phyloP scores from a whole-genome alignment of 2,888 invertebrate genomes.

The Mactromeris polynyma region DNA sequence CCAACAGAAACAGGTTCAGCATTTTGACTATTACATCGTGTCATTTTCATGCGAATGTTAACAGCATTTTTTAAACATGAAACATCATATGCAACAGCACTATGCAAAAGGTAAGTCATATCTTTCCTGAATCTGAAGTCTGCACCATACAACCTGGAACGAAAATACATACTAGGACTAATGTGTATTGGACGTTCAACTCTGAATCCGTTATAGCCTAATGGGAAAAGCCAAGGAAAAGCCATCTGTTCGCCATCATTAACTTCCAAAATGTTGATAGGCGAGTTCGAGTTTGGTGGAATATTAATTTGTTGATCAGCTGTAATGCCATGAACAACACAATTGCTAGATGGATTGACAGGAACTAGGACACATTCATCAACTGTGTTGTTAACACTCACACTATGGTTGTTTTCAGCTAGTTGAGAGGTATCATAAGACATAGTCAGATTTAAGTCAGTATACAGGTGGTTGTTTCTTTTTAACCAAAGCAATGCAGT shows the following conservation, averaged over 20 bases:
- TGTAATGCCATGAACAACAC: neutral
- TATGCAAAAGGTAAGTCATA: constrained; percentile 51
- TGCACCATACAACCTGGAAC: constrained; percentile 48
- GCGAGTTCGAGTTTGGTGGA: neutral
- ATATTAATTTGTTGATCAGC: constrained; percentile 1
- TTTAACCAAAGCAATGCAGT: constrained; percentile 34
- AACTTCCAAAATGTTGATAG: constrained; percentile 41
- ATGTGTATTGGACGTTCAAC: constrained; percentile 17
- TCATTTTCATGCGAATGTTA: constrained; percentile 52
- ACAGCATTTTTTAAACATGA: constrained; percentile 34
- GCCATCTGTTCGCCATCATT: constrained; percentile 56
- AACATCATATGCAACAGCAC: constrained; percentile 53
- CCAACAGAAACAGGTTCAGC: constrained; percentile 18
- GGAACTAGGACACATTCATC: constrained; percentile 32
- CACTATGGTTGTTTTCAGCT: neutral
- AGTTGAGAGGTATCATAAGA: neutral
- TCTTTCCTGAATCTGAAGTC: constrained; percentile 37
- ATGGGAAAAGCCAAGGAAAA: constrained; percentile 65
- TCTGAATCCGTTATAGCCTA: constrained; percentile 46
- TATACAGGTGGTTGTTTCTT: constrained; percentile 41
- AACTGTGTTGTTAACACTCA: too few species aligned
- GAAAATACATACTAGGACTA: constrained; percentile 47
- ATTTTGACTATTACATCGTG: neutral
- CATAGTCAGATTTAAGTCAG: neutral
- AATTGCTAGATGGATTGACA: constrained; percentile 11